A percentile compares a stretch with the other conserved stretches of the same genome.
Evolutionary conservation across 2,888 invertebrate genomes (phyloP).

Genomic region (Erebia epiphron): DNA sequence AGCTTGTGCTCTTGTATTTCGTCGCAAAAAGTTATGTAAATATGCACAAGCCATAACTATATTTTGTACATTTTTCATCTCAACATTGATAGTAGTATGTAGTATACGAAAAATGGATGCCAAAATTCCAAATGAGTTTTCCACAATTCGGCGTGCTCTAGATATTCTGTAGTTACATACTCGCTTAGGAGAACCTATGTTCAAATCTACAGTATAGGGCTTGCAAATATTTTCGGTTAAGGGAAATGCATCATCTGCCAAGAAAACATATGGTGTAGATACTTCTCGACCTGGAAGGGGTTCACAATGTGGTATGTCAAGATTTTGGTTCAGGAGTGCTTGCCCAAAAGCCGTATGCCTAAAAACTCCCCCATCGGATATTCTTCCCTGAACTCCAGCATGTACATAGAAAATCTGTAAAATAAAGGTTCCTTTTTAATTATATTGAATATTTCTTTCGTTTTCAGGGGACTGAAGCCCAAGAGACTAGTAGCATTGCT

Average conservation of each 20-base stretch:
- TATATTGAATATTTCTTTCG: background rate
- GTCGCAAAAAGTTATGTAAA: too few relatives aligned
- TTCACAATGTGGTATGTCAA: too few relatives aligned
- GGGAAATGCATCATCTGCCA: slow-evolving; percentile 2
- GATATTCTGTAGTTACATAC: background rate
- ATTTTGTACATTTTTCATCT: background rate
- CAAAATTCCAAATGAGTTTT: too few relatives aligned
- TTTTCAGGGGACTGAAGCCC: too few relatives aligned
- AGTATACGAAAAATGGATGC: background rate
- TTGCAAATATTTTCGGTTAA: slow-evolving; percentile 2
- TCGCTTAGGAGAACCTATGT: too few relatives aligned
- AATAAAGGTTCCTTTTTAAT: too few relatives aligned
- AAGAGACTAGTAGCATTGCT: too few relatives aligned
- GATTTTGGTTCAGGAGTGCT: too few relatives aligned
- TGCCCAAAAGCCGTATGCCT: background rate
- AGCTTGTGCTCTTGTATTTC: too few relatives aligned
- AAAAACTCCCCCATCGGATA: slow-evolving; percentile 4
- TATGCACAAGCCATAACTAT: background rate
- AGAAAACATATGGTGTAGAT: slow-evolving; percentile 2
- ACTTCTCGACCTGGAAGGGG: background rate
- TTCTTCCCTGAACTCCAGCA: too few relatives aligned
- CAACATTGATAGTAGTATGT: slow-evolving; percentile 1
- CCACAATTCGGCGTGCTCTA: background rate
- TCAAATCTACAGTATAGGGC: too few relatives aligned
- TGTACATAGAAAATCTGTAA: too few relatives aligned